Percentiles rank a stretch among this genome's conserved stretches.
Conservation (phyloP, 2,797 vertebrate species). For the Clarias platycephalus region DNA sequence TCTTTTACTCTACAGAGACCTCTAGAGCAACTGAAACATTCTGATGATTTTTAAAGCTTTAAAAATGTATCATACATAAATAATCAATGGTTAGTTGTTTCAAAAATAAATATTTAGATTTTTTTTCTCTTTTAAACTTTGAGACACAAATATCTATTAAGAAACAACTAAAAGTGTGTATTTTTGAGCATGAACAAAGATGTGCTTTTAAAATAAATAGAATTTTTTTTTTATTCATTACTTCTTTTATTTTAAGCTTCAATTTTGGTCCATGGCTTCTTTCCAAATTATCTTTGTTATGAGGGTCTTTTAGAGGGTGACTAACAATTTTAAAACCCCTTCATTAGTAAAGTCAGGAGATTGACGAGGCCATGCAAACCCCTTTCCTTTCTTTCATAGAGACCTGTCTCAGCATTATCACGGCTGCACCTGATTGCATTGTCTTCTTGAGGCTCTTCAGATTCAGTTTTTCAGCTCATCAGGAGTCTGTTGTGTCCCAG, state of each 20-base stretch:
- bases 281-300: background rate
- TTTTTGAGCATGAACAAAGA: background rate
- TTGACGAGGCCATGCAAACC: no score
- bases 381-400: background rate
- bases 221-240: no score
- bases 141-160: no score
- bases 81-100: no score
- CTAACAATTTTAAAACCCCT: background rate
- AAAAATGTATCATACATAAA: background rate
- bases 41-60: background rate
- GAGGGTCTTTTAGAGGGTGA: background rate
- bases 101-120: background rate
- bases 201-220: background rate
- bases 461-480: no score
- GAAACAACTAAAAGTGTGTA: no score
- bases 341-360: background rate
- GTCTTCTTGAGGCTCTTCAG: background rate
- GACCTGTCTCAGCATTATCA: background rate
- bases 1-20: background rate
- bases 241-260: background rate
- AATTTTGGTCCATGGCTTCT: background rate
- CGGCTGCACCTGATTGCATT: background rate
- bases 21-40: background rate
- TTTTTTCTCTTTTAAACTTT: no score
- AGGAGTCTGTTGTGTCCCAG: background rate